Evolutionary conservation across 1,140 invertebrate genomes (phyloP), one percentile per base, ranked within the genome.

Genomic region (Ridgeia piscesae): DNA sequence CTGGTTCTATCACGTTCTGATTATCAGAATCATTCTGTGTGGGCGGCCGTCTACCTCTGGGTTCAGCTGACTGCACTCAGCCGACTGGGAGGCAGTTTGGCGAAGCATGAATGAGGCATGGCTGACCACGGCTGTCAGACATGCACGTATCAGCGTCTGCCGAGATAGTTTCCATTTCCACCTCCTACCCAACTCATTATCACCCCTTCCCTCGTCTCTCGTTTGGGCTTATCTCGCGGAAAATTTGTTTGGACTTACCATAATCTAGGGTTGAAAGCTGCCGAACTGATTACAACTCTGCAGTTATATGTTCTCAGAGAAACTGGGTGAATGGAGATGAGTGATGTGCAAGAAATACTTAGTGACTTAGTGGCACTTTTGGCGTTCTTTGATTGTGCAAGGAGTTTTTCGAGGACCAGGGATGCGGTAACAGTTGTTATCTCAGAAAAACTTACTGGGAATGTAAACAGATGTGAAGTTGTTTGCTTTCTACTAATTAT

Each of bases 401-500:
- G 58, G 58, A 77, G 58, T 77, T 77, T 77, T 77, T 77, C 21
- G 58, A 77, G 58, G 27, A 77, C 58, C 27, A 77, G 11, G 58
- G 58, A 14, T 31, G 27, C 58, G 27, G 58, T 17, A 77, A 77
- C 58, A 4, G 17, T 21, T 21, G 58, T 77, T 77, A 77, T 77
- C 58, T 77, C 58, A 77, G 58, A 77, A 77, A 42, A 77, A 77
- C 58, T 21, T 77, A 21, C 27, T 77, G 58, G 58, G 58, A 77
- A 77, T 77, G 27, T 77, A 77, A 77, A 77, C 58, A 77, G 58
- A 77, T 77, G 58, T 77, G 58, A 77, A 77, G 58, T 77, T 77
- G 58, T 77, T 77, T 77, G 58, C 11, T 77, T 17, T 77, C 58
- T 77, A 31, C 58, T 77, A 77, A 77, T 77, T 77, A 77, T 77